Evolutionary conservation across 1,140 invertebrate genomes (phyloP).

Genomic region (Pissodes strobi): DNA sequence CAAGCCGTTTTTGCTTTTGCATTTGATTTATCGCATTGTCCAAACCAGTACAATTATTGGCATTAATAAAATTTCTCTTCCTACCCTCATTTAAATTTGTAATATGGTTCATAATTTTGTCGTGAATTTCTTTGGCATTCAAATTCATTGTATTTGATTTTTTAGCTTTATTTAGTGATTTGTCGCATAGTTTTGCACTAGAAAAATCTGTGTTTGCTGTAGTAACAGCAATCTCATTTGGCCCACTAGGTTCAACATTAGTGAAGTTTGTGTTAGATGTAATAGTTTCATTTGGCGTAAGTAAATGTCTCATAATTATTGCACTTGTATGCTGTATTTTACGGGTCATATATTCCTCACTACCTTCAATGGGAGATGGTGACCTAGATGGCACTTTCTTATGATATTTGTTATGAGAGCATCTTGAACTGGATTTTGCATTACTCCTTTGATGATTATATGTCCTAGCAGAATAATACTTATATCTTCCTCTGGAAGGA

Average conservation of each 20-base stretch:
- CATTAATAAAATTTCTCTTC: conserved; percentile 47
- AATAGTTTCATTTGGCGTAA: conserved; percentile 35
- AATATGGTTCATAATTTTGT: conserved; percentile 49
- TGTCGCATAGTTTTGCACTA: background rate
- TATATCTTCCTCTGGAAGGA: too few species aligned
- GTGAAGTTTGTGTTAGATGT: too few species aligned
- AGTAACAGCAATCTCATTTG: too few species aligned
- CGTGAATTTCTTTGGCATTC: conserved; percentile 34
- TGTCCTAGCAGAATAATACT: too few species aligned
- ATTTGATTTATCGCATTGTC: conserved; percentile 47
- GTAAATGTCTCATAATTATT: conserved; percentile 46
- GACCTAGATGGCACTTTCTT: conserved; percentile 16
- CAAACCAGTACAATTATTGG: conserved; percentile 37
- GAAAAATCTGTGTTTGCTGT: too few species aligned
- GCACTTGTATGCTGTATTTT: conserved; percentile 49
- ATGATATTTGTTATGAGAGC: too few species aligned
- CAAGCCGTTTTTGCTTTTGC: conserved; percentile 45
- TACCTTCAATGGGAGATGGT: conserved; percentile 42
- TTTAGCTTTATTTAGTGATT: background rate
- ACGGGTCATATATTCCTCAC: conserved; percentile 44
- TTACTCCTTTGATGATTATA: too few species aligned
- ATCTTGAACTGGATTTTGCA: too few species aligned
- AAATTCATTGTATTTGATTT: background rate
- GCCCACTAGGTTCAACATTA: too few species aligned
- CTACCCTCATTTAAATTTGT: conserved; percentile 44